phyloP scores from a whole-genome alignment of 2,797 vertebrate genomes.

The Poeciliopsis gracilis region DNA sequence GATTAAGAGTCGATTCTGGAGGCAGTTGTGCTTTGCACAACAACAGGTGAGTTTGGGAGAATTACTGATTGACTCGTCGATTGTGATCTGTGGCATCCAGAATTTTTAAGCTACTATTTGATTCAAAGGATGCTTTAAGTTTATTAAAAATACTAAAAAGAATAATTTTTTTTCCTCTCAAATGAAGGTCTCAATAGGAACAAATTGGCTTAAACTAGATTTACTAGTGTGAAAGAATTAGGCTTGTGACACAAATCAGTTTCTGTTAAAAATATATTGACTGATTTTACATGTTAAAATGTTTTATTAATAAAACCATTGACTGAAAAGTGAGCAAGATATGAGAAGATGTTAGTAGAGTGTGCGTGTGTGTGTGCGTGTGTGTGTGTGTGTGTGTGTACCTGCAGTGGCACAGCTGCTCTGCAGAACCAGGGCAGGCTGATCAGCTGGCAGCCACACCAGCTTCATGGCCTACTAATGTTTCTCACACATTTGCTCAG shows the following conservation, averaged over 20 bases:
- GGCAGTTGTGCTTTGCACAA: not conserved
- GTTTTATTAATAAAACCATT: not conserved
- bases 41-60: not conserved
- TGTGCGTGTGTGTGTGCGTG: not conserved
- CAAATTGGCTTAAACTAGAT: not conserved
- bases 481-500: constrained; percentile 73
- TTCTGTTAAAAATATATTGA: not conserved
- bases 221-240: not conserved
- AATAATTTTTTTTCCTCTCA: no score
- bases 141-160: not conserved
- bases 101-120: not conserved
- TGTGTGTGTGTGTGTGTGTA: constrained; percentile 1
- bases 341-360: not conserved
- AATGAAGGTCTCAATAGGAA: not conserved
- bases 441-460: constrained; percentile 60
- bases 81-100: not conserved
- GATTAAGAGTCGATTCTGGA: not conserved
- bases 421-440: constrained; percentile 55
- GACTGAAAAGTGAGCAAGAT: not conserved
- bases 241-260: not conserved
- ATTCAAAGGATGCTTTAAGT: not conserved
- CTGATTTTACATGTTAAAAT: not conserved
- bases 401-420: constrained; percentile 68
- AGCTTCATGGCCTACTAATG: constrained; percentile 60
- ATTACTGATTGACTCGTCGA: not conserved